phyloP scores from a whole-genome alignment of 2,888 invertebrate genomes.

The Chouioia cunea region DNA sequence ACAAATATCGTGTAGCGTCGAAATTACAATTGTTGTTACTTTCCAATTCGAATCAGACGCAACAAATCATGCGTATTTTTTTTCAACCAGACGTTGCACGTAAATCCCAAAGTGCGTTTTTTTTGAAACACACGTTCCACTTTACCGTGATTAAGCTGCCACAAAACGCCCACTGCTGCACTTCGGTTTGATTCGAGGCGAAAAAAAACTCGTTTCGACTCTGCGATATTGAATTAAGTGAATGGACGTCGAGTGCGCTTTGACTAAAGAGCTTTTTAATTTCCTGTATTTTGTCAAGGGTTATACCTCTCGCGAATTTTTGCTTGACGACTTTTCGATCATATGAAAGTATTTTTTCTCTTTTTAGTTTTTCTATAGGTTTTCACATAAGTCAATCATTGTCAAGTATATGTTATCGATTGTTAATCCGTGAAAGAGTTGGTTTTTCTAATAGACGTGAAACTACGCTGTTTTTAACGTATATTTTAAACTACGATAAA shows the following conservation, averaged over 20 bases:
- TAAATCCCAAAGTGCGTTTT: slow-evolving; percentile 37
- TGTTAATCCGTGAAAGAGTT: no score
- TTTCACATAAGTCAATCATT: no score
- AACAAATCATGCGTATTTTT: slow-evolving; percentile 39
- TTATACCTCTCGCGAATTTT: no score
- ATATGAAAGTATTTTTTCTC: no score
- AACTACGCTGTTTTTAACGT: no score
- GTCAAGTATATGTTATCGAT: no score
- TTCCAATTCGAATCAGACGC: slow-evolving; percentile 3
- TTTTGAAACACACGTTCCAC: slow-evolving; percentile 25
- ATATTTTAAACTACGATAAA: no score
- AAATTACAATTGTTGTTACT: no score
- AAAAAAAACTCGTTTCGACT: background rate
- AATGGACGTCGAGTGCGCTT: slow-evolving; percentile 15
- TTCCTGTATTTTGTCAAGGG: background rate
- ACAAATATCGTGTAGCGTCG: no score
- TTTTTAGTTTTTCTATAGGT: no score
- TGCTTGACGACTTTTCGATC: no score
- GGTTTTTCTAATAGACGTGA: no score
- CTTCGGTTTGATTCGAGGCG: background rate
- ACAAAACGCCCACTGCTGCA: background rate
- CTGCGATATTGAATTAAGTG: slow-evolving; percentile 20
- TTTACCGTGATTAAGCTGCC: slow-evolving; percentile 38
- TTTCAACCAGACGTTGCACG: slow-evolving; percentile 15
- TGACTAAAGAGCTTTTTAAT: slow-evolving; percentile 19